Percentiles rank a stretch among this genome's conserved stretches.
Evolutionary conservation across 2,113 vertebrate species (phyloP).

Genomic region (Progne subis): DNA sequence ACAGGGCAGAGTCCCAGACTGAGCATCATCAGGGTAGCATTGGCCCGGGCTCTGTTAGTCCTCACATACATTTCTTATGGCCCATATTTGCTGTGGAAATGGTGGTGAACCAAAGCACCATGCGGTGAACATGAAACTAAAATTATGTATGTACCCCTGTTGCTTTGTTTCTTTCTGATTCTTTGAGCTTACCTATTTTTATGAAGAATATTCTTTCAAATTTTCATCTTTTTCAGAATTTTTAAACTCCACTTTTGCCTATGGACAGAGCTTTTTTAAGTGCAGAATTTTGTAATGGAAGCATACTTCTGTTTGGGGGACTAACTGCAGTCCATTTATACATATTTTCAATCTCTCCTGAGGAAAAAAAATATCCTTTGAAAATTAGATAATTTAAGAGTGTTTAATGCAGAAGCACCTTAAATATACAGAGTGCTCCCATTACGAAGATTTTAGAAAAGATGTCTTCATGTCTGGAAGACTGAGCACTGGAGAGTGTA

Average conservation of each 20-base stretch:
- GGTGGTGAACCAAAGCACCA: neutral
- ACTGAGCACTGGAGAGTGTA: neutral
- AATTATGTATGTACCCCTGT: accelerated
- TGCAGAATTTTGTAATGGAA: neutral
- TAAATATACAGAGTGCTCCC: neutral
- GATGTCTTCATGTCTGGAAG: neutral
- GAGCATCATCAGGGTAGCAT: neutral
- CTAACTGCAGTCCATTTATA: neutral
- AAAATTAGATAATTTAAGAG: neutral
- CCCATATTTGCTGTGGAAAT: neutral
- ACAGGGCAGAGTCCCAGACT: neutral
- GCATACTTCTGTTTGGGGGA: neutral
- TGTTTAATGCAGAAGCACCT: neutral
- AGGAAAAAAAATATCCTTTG: neutral
- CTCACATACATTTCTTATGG: neutral
- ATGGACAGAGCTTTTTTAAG: neutral
- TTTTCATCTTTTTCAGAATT: neutral
- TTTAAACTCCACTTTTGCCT: neutral
- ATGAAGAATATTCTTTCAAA: neutral
- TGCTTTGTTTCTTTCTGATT: neutral
- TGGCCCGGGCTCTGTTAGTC: neutral
- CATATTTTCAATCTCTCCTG: neutral
- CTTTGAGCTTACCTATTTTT: neutral
- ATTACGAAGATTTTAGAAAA: neutral
- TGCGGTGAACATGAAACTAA: neutral